These are phyloP conservation scores for Eurypyga helias DNA, from an alignment of 2,113 vertebrate species.

Conservation along the genomic window DNA sequence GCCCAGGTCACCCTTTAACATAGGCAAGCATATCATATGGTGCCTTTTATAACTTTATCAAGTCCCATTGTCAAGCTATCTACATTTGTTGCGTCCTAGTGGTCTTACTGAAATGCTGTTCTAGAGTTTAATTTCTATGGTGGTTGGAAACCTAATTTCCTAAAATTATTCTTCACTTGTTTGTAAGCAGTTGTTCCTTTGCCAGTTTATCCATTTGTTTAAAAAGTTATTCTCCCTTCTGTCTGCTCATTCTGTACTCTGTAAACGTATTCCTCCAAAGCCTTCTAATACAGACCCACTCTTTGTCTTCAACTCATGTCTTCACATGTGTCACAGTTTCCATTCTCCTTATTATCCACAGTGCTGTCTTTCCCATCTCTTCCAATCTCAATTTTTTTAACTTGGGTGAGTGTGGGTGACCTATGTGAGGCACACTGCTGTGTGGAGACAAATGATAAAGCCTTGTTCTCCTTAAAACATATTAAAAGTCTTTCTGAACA, in stretches of 20 bases:
- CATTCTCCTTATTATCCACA: background rate
- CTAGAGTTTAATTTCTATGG: background rate
- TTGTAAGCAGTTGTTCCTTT: background rate
- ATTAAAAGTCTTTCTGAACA: background rate
- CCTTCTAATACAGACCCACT: background rate
- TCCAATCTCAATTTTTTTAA: background rate
- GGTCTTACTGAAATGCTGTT: background rate
- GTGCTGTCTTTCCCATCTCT: background rate
- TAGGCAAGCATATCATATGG: background rate
- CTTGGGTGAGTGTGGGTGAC: background rate
- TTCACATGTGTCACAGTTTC: background rate
- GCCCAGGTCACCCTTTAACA: background rate
- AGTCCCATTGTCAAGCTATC: background rate
- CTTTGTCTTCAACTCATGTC: no score
- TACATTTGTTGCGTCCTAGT: background rate
- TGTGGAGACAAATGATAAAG: background rate
- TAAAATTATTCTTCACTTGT: background rate
- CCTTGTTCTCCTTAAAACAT: background rate
- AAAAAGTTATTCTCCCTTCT: background rate
- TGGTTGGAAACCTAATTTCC: background rate
- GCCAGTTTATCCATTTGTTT: background rate
- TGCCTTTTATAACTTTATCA: background rate
- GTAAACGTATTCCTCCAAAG: background rate
- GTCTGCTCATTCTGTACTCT: background rate
- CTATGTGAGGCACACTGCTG: background rate